These are phyloP conservation scores for Leucopternis melanops DNA, from an alignment of 2,113 vertebrate genomes.

Conservation along the genomic window DNA sequence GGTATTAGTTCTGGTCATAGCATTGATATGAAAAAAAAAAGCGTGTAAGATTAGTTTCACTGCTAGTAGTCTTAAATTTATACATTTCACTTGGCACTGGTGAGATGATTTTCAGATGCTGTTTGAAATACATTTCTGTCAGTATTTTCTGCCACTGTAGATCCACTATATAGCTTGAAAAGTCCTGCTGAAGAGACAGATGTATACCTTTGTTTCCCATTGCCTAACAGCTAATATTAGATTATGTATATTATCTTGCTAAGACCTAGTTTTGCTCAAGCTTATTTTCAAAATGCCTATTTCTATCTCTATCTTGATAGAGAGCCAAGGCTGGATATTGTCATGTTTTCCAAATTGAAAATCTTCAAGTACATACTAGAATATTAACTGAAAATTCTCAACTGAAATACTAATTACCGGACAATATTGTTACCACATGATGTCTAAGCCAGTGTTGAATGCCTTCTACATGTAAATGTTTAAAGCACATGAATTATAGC, in stretches of 20 bases:
- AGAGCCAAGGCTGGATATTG: background rate
- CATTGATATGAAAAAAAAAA: background rate
- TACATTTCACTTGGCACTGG: background rate
- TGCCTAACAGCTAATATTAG: background rate
- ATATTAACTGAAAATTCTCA: background rate
- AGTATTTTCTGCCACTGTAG: background rate
- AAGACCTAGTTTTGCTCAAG: background rate
- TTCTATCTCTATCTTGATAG: background rate
- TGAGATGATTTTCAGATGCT: background rate
- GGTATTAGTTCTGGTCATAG: background rate
- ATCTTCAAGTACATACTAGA: background rate
- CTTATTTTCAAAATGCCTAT: background rate
- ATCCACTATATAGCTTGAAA: background rate
- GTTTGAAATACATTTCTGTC: background rate
- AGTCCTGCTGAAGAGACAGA: background rate
- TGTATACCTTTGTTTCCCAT: background rate
- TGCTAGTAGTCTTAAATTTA: background rate
- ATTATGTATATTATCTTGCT: background rate
- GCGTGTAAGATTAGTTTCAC: background rate
- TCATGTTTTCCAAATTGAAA: background rate
- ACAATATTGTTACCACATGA: fast-evolving
- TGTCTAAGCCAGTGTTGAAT: background rate
- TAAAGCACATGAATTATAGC: background rate
- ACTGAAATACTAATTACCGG: background rate
- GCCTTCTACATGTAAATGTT: background rate